Base-by-base conservation (phyloP, 2,888 invertebrate genomes). In the Apamea anceps region DNA sequence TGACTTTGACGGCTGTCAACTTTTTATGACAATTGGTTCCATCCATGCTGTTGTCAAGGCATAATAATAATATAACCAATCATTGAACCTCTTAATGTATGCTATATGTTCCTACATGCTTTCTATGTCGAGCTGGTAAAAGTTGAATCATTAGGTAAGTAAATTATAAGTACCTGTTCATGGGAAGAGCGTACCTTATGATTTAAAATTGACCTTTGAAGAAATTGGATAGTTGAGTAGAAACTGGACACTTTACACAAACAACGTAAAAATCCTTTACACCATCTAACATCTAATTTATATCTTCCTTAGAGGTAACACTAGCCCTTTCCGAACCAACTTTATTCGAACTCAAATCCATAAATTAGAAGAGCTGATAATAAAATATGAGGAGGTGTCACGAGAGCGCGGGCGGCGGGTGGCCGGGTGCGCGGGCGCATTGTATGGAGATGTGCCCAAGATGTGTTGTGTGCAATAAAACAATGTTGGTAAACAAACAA, bases 401-500 rank as follows among this genome's bases (percentile, higher is more conserved):
- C 65, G 72, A 75, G 63, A 66, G 87, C 81, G 85, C 83, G 79
- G 89, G 89, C 85, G 87, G 85, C 83, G 78, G 83, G 81, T 71
- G 81, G 72, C 42, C 13, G 71, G 72, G 72, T 81, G 81, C 81
- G 84, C 82, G 45, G 77, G 73, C 79, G 84, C 84, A 91, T 92
- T 92, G 91, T 92, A 90, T 91, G 92, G 83, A 90, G 90, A 91
- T 87, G 84, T 77, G 85, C 54, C 72, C 74, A 75, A 82, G 85
- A 86, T 82, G 84, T 85, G 85, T 85, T 86, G 79, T 84, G 84
- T 84, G 87, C 89, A 93, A 93, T 92, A 93, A 93, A 92, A 94
- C 93, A 93, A 93, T 91, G 91, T 93, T 88, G 81, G 90, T 92
- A 93, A 95, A 93, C 94, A 95, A 95, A 95, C 94, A 94, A 91